These are phyloP conservation scores for Ostrea denselamellosa DNA, from an alignment of 1,140 invertebrate genomes.

Conservation along the genomic window DNA sequence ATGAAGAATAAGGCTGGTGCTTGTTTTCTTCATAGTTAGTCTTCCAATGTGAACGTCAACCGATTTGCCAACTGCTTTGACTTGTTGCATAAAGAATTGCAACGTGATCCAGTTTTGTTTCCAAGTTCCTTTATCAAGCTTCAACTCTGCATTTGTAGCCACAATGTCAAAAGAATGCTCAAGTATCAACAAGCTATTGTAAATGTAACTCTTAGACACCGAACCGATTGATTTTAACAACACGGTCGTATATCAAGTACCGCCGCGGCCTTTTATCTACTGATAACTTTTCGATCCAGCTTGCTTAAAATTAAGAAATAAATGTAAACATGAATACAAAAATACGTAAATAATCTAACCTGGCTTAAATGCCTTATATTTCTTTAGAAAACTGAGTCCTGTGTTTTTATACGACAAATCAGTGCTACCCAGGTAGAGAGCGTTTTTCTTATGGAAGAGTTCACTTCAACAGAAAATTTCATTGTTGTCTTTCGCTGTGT, in stretches of 20 bases:
- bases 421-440: neutral
- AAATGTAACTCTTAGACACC: neutral
- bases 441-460: conserved; percentile 18
- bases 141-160: neutral
- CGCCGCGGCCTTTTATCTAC: neutral
- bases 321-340: conserved; percentile 1
- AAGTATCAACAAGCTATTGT: conserved; percentile 4
- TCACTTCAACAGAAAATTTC: conserved; percentile 7
- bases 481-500: conserved; percentile 10
- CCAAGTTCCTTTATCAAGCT: conserved; percentile 1
- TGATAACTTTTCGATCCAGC: conserved; percentile 29
- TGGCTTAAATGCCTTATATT: conserved; percentile 37
- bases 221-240: conserved; percentile 26
- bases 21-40: neutral
- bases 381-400: neutral
- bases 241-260: conserved; percentile 4
- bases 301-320: conserved; percentile 17
- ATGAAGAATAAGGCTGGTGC: neutral
- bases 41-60: neutral
- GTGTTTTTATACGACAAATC: neutral
- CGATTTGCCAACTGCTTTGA: conserved; percentile 24
- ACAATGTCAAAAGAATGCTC: neutral
- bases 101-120: conserved; percentile 19
- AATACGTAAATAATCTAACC: conserved; percentile 26
- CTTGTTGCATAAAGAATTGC: conserved; percentile 12